Evolutionary conservation across 2,113 vertebrate species (phyloP), one percentile per base, ranked within the genome.

Genomic region (Lagopus muta): DNA sequence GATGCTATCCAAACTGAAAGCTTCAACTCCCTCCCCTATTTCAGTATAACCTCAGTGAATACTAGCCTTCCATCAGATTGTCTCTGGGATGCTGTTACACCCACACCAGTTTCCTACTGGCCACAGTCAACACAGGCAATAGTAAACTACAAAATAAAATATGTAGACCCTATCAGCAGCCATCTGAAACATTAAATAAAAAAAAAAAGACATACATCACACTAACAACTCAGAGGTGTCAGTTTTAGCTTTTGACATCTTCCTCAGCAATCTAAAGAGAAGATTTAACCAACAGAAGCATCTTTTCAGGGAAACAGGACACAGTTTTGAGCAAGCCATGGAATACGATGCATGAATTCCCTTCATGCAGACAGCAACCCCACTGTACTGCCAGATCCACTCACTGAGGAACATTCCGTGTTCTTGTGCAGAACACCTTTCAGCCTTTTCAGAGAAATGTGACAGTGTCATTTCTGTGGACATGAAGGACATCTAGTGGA

Each of bases 401-500:
- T 2, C 42, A 7, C 12, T 32, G 38, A 24, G 43, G 52, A 54
- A 47, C 13, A 38, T 72, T 52, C 75, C 36, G 43, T 91, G 82
- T 61, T 15, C 74, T 77, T 27, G 61, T 47, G 72, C 72, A 71
- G 34, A 66, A 66, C 76, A 88, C 86, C 65, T 92, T 86, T 34
- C 81, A 82, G 86, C 61, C 70, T 62, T 86, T 38, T 21, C 90
- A 60, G 88, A 3, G 32, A 38, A 60, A 83, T 27, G 61, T 65
- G 87, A 22, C 2, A 1, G 73, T 94, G 95, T 86, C 92, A 96
- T 96, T 96, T 96, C 34, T 32, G 86, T 95, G 96, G 93, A 93
- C 96, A 57, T 96, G 96, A 96, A 96, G 96, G 95, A 96, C 95
- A 96, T 84, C 96, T 96, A 96, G 95, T 96, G 96, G 95, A 96